Evolutionary conservation across 2,113 vertebrate species (phyloP), one percentile per base, ranked within the genome.

Genomic region (Leuciscus idus): DNA sequence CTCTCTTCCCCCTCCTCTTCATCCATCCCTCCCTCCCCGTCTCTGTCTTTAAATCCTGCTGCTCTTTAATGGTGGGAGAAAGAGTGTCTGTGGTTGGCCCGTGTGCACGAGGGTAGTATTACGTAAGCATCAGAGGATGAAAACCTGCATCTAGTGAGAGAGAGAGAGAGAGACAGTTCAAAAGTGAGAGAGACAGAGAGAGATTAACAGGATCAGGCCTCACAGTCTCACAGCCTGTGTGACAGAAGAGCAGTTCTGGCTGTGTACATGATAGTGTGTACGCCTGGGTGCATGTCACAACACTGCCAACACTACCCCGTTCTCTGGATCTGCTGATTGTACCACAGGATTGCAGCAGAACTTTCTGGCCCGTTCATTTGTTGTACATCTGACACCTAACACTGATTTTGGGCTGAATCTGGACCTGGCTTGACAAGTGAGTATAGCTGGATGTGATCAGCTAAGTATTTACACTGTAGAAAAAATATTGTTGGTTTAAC

Each of bases 71-170:
- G 9, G 84, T 74, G 66, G 50, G 15, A 46, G 46, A 66, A n/a
- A 33, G 61, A 26, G 4, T 2, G 26, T 9, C 43, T 83, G 15
- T 50, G 85, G 81, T 88, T 85, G 89, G 89, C 28, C 50, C 2
- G 8, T 79, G 39, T 33, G 77, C 83, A 43, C 36, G 33, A 70
- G 84, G 84, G 62, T 46, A 19, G 3, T 87, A n/a, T 90, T 90
- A 87, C 89, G 61, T 85, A 88, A 90, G 86, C 79, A 75, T 66
- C 64, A 64, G 87, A 77, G 82, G 68, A 85, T 84, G 55, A 87
- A 87, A 68, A 83, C 50, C 50, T 68, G 62, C 48, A 85, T 72
- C 52, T 57, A 86, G 59, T 19, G n/a, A 19, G 26, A 26, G 26
- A 26, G 26, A 64, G 74, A 62, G 59, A 85, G 64, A 59, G 52